Evolutionary conservation across 2,113 vertebrate species (phyloP), one percentile per base, ranked within the genome.

Genomic region (Piaya cayana): DNA sequence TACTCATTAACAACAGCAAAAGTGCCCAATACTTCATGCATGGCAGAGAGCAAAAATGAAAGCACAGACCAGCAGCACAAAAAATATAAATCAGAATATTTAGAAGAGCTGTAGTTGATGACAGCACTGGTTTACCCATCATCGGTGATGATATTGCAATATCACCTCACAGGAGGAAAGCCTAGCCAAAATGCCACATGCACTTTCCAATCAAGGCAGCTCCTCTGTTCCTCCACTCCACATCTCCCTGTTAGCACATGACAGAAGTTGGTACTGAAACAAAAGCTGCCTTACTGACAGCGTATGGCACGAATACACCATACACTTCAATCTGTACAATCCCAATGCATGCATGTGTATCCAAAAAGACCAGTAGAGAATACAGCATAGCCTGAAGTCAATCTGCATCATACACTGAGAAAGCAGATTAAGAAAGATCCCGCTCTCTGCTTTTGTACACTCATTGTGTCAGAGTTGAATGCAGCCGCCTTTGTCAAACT

Each of bases 331-430:
- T 27, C 72, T 53, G 19, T 17, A 0, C 23, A 70, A 36, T 32
- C 62, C 42, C n/a, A 39, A 59, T 15, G 27, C 20, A 21, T 2
- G 8, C 77, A 89, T 0, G 0, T n/a, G 45, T n/a, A 79, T 26
- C 47, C 6, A 1, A 59, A 77, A 0, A 92, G 22, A 86, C 20
- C 32, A 20, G 29, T 17, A 58, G 6, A 36, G 72, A 77, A 81
- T 8, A 91, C 47, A 58, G 23, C 2, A 4, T 2, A 58, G 82
- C 30, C 70, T 9, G 22, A 85, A 34, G 87, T 23, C 3, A 0
- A 70, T 50, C 64, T 70, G 42, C n/a, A 69, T 36, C 65, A 49
- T 1, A 62, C n/a, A 36, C 32, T 26, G 37, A 79, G 58, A 71
- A 90, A 87, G 32, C 25, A 78, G 27, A 67, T 19, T 7, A 87